Evolutionary conservation across 92 coral and sea anemone species (phyloP).

Genomic region (Blastomussa wellsi): DNA sequence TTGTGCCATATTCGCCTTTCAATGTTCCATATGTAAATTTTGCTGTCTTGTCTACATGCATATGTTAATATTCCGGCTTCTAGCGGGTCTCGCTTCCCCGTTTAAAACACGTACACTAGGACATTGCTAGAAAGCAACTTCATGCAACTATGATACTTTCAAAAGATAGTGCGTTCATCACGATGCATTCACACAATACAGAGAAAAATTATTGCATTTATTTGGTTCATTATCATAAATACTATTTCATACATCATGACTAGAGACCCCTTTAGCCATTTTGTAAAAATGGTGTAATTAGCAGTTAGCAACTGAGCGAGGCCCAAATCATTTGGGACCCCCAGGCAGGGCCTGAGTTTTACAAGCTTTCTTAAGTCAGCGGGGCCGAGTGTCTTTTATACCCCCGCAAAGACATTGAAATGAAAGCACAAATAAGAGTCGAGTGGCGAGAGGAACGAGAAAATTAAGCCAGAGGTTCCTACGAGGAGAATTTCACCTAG

Average conservation of each 20-base stretch:
- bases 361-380: conserved; percentile 4
- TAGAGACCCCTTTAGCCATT: neutral
- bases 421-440: neutral
- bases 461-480: neutral
- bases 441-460: conserved; percentile 1
- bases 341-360: conserved; percentile 23
- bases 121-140: neutral
- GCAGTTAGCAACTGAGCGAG: conserved; percentile 3
- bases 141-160: neutral
- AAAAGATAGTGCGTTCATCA: neutral
- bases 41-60: neutral
- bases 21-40: conserved; percentile 22
- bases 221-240: neutral
- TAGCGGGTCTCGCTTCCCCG: neutral
- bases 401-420: conserved; percentile 37
- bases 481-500: neutral
- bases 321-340: conserved; percentile 24
- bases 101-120: neutral
- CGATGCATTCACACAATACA: neutral
- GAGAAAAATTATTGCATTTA: neutral
- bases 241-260: neutral
- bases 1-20: neutral
- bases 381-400: neutral
- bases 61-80: conserved; percentile 18
- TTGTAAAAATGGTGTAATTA: conserved; percentile 5